Base-by-base conservation (phyloP, 2,888 invertebrate species). In the Acrocyrtus sp. region DNA sequence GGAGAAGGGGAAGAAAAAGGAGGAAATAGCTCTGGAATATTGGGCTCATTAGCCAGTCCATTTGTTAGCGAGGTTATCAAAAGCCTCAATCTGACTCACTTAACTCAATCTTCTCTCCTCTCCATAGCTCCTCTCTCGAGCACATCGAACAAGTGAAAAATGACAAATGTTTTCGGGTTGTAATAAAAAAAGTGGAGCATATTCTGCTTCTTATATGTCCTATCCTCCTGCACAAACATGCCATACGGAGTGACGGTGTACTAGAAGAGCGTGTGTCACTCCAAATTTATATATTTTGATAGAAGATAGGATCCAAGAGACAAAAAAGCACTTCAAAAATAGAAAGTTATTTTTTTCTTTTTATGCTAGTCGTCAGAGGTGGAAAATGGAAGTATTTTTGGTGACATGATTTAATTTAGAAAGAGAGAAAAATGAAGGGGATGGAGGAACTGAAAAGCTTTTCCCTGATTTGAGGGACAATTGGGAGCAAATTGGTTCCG, bases 381-480 rank as follows among this genome's bases (percentile, higher is more conserved):
- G 34, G 34, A 34, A 12, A 47, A 47, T 47, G n/a, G 21, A 47
- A 19, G n/a, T 47, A 47, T 47, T n/a, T 19, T 47, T 24, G 22
- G 22, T 24, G 21, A 10, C 50, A 19, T 19, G 50, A 24, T 50
- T 47, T 12, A 15, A 22, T 19, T 50, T 24, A 50, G 47, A 12
- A 39, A 19, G 17, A 47, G 47, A 47, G 21, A 6, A 17, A n/a
- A 47, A 12, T 39, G 21, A n/a, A 47, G 21, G 47, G 21, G n/a
- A n/a, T 47, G n/a, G 17, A 8, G n/a, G 47, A 47, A 47, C 6
- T 8, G 34, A 34, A 34, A 8, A 34, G 48, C 51, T 67, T 54
- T n/a, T n/a, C n/a, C n/a, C n/a, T n/a, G n/a, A n/a, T n/a, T 73
- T 73, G 73, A 67, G 72, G 73, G 67, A 73, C 73, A 73, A 73